phyloP scores from a whole-genome alignment of 2,888 invertebrate genomes.

The Lasioglossum zephyrum region DNA sequence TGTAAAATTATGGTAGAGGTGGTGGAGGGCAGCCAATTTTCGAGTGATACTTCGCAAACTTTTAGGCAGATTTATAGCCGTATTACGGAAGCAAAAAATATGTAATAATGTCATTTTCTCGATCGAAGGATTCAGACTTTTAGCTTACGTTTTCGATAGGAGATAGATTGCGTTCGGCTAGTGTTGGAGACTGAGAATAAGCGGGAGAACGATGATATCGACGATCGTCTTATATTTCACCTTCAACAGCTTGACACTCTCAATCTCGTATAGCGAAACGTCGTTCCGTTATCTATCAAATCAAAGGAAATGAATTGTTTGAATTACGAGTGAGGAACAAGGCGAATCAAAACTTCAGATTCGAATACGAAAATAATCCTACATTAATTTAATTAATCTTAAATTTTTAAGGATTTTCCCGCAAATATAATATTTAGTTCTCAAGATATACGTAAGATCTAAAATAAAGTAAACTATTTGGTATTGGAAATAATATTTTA shows the following conservation, averaged over 20 bases:
- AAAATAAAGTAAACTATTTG: too few species aligned
- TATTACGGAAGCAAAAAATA: neutral
- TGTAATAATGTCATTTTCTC: neutral
- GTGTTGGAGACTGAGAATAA: neutral
- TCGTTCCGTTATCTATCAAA: neutral
- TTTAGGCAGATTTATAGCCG: neutral
- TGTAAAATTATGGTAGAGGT: neutral
- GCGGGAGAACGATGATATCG: neutral
- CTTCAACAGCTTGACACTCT: neutral
- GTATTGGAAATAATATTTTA: too few species aligned
- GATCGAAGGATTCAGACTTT: neutral
- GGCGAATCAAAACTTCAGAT: neutral
- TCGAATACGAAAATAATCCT: neutral
- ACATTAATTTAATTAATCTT: too few species aligned
- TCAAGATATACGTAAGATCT: too few species aligned
- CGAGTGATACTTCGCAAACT: neutral
- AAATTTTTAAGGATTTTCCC: too few species aligned
- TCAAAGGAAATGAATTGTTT: neutral
- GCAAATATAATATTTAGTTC: too few species aligned
- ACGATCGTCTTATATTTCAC: neutral
- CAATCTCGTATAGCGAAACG: neutral
- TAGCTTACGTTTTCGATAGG: slow-evolving; percentile 9
- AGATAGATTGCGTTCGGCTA: neutral
- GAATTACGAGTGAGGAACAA: neutral
- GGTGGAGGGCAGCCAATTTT: neutral